Evolutionary conservation across 2,113 vertebrate species (phyloP).

Genomic region (Anolis sagrei): DNA sequence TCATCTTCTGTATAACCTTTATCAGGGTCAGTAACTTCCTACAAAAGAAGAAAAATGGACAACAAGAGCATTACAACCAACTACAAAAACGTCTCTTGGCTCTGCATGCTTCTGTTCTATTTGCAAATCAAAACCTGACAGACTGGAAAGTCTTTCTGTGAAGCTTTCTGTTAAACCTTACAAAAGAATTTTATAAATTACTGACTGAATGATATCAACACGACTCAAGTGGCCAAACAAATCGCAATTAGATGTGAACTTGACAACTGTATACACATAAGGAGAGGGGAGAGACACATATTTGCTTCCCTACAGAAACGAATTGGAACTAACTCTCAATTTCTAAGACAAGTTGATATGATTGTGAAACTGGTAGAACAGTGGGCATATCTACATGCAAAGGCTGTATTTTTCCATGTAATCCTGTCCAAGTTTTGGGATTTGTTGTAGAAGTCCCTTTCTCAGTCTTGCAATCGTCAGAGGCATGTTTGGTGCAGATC

Average conservation of each 20-base stretch:
- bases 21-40: constrained; percentile 99
- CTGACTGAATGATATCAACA: neutral
- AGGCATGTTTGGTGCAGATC: no score
- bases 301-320: neutral
- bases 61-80: constrained; percentile 20
- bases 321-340: no score
- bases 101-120: no score
- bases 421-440: no score
- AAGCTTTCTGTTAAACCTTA: no score
- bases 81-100: constrained; percentile 5
- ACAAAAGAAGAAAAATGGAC: constrained; percentile 44
- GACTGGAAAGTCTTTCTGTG: no score
- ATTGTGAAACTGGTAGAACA: neutral
- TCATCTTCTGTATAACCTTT: constrained; percentile 97
- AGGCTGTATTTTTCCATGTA: no score
- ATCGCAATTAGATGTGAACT: neutral
- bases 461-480: neutral
- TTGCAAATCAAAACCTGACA: neutral
- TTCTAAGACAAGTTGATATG: neutral
- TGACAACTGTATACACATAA: no score
- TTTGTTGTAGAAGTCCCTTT: no score
- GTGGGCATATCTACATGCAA: neutral
- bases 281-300: rapidly evolving
- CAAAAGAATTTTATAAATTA: neutral
- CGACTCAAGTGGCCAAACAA: neutral